Evolutionary conservation across 2,888 invertebrate genomes (phyloP).

Genomic region (Latrodectus elegans): DNA sequence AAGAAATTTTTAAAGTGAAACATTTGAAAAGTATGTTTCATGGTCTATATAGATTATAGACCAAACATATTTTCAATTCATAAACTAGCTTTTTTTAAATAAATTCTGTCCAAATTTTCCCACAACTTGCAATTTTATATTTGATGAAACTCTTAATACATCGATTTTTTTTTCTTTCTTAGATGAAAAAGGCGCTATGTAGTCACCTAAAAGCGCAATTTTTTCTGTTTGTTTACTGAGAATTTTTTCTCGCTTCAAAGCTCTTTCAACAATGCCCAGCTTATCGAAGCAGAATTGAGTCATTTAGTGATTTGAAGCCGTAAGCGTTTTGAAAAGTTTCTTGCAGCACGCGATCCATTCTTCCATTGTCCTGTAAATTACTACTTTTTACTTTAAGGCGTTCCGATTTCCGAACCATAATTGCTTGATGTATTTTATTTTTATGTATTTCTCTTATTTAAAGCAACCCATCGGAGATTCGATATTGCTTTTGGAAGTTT

Average conservation of each 20-base stretch:
- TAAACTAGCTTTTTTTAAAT: too few species aligned
- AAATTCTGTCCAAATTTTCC: too few species aligned
- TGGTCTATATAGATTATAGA: too few species aligned
- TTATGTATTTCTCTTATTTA: constrained; percentile 20
- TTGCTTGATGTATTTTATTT: constrained; percentile 33
- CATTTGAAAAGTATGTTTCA: too few species aligned
- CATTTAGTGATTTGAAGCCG: constrained; percentile 56
- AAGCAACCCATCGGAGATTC: constrained; percentile 35
- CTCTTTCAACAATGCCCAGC: constrained; percentile 45
- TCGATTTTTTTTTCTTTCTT: not conserved
- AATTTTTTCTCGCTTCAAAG: constrained; percentile 31
- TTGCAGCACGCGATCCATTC: constrained; percentile 42
- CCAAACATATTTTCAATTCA: too few species aligned
- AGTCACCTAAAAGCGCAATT: constrained; percentile 37
- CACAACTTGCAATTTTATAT: not conserved
- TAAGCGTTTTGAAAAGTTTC: constrained; percentile 43
- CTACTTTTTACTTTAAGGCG: constrained; percentile 56
- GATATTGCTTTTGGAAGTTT: constrained; percentile 51
- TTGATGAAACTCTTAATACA: constrained; percentile 3
- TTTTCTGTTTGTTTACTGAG: constrained; percentile 40
- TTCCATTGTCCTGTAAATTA: constrained; percentile 56
- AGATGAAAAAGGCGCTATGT: constrained; percentile 12
- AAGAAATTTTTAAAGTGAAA: too few species aligned
- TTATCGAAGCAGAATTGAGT: constrained; percentile 60
- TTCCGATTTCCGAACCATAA: constrained; percentile 57